These are phyloP conservation scores for Drosophila birchii DNA, from an alignment of 2,888 invertebrate genomes.

Conservation along the genomic window DNA sequence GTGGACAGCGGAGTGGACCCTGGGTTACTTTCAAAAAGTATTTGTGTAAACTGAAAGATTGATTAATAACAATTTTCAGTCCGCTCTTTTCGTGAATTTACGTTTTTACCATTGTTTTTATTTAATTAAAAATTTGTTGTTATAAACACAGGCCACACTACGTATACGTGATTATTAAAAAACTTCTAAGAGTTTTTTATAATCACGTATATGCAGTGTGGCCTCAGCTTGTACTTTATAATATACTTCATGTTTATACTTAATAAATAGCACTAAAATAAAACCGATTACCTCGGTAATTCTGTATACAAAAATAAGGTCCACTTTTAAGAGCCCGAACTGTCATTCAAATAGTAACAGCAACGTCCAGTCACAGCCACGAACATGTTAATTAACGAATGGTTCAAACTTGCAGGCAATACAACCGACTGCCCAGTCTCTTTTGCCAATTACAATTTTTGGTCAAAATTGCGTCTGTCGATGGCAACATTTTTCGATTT, in stretches of 20 bases:
- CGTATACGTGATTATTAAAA: neutral
- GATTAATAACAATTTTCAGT: neutral
- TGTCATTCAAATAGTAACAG: conserved; percentile 4
- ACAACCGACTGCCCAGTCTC: conserved; percentile 13
- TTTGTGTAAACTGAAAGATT: neutral
- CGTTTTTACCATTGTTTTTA: rapidly evolving
- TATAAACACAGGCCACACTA: too few relatives aligned
- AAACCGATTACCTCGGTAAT: too few relatives aligned
- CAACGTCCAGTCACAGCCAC: conserved; percentile 35
- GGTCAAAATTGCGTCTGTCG: conserved; percentile 61
- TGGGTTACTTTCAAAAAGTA: too few relatives aligned
- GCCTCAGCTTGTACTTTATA: neutral
- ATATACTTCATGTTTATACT: too few relatives aligned
- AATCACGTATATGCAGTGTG: conserved; percentile 2
- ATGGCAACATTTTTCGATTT: conserved; percentile 65
- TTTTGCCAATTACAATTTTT: conserved; percentile 67
- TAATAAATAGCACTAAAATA: too few relatives aligned
- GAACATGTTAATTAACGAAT: conserved; percentile 64
- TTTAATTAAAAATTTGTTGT: neutral
- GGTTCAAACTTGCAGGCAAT: conserved; percentile 14
- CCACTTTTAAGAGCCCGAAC: conserved; percentile 32
- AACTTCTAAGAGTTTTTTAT: too few relatives aligned
- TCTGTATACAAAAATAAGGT: neutral
- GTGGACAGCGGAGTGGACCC: conserved; percentile 32
- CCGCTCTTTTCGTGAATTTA: neutral